These are phyloP conservation scores for Agrotis clavis DNA, from an alignment of 2,888 invertebrate genomes.

Conservation along the genomic window DNA sequence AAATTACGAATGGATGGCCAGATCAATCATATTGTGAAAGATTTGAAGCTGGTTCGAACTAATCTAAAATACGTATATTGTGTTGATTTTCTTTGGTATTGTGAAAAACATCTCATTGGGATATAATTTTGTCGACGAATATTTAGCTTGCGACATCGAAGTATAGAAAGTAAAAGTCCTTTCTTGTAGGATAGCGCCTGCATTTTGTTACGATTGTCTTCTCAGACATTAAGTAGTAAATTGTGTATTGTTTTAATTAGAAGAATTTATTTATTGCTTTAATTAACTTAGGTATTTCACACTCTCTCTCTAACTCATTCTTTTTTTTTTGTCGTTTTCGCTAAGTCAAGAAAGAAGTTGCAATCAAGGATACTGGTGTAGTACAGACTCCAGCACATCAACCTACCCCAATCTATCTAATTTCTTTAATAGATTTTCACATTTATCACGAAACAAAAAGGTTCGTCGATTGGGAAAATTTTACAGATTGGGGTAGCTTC, in stretches of 20 bases:
- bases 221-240: background rate
- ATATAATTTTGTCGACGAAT: background rate
- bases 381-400: too few relatives aligned
- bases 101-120: background rate
- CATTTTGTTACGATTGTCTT: background rate
- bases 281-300: background rate
- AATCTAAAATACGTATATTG: background rate
- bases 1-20: slow-evolving; percentile 16
- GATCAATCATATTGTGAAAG: slow-evolving; percentile 35
- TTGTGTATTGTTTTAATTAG: background rate
- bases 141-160: background rate
- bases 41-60: slow-evolving; percentile 4
- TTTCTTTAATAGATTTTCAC: too few relatives aligned
- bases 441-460: too few relatives aligned
- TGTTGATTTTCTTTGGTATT: too few relatives aligned
- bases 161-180: slow-evolving; percentile 16
- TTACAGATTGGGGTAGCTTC: too few relatives aligned
- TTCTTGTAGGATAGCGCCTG: background rate
- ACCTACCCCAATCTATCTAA: too few relatives aligned
- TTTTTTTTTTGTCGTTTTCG: background rate
- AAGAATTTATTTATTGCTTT: too few relatives aligned
- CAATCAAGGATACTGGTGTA: slow-evolving; percentile 1
- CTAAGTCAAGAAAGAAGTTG: background rate
- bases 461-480: too few relatives aligned
- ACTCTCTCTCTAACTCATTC: too few relatives aligned